Evolutionary conservation across 2,888 invertebrate species (phyloP).

Genomic region (Callyntrura sp.): DNA sequence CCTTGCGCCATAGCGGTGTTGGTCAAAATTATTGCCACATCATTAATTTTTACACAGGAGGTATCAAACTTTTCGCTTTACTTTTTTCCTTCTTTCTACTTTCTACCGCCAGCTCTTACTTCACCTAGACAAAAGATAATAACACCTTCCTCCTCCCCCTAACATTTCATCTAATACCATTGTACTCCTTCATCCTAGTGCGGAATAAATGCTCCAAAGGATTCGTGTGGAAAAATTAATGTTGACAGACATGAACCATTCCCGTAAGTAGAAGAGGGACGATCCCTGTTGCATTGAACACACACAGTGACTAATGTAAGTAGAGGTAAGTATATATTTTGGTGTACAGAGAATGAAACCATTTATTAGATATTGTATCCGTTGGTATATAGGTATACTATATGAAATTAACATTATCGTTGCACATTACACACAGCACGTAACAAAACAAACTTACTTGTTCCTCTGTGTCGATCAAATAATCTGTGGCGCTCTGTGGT

Average conservation of each 20-base stretch:
- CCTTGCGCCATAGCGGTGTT: background rate
- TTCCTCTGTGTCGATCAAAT: background rate
- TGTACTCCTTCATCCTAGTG: background rate
- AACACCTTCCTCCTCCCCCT: constrained; percentile 25
- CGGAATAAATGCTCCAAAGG: background rate
- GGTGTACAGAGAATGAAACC: background rate
- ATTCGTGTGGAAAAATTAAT: constrained; percentile 36
- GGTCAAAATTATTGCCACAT: constrained; percentile 59
- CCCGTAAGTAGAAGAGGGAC: constrained; percentile 4
- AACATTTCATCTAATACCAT: constrained; percentile 8
- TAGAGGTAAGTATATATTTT: too few species aligned
- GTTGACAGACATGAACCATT: background rate
- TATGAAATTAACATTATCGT: background rate
- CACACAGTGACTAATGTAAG: too few species aligned
- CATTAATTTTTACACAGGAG: constrained; percentile 56
- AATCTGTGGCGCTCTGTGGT: background rate
- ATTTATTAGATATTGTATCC: too few species aligned
- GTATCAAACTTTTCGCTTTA: background rate
- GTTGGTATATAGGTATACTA: constrained; percentile 4
- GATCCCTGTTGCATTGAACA: constrained; percentile 66
- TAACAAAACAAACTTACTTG: background rate
- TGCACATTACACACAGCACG: background rate
- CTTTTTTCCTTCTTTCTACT: background rate
- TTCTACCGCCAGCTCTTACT: background rate
- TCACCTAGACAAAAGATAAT: background rate